Evolutionary conservation across 2,797 vertebrate genomes (phyloP), one percentile per base, ranked within the genome.

Genomic region (Ctenosaura bakeri): DNA sequence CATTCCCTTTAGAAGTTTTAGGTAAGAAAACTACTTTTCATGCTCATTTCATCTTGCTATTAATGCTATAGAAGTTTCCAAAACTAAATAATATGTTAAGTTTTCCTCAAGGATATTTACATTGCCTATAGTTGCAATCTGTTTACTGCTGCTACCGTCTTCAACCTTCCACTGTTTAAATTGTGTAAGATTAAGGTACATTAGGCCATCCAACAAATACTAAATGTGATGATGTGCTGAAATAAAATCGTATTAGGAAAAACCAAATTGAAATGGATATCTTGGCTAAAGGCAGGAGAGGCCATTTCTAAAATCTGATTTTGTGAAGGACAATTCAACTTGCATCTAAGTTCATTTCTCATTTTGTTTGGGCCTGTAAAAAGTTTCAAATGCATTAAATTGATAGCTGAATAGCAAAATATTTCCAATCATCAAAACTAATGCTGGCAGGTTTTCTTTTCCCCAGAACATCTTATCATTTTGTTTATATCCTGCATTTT

Each of bases 211-310:
- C 88, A 93, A 89, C 86, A 93, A 69, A 22, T 16, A 56, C 90
- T 92, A 90, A 89, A 85, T 10, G 46, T 93, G 93, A 94, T 90
- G 80, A 93, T 91, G 86, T 88, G 80, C 79, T 92, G 35, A 91
- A 90, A 69, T 79, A 91, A 93, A 93, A 91, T 85, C 89, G 46
- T 94, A 91, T 94, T 93, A 90, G 94, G 69, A 22, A 76, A 89
- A 92, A 3, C 92, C 90, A 83, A 95, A 88, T 32, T 94, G 87
- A 91, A 95, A 83, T 91, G 83, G 83, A 95, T 93, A 91, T 29
- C 86, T 83, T 88, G 90, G 93, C 88, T 88, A 94, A 95, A 95
- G 77, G 86, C 87, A 96, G 87, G 87, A 83, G 94, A 89, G 90
- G 92, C 69, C 87, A 88, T 46, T 84, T 29, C 35, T 22, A 89